Conservation (phyloP, 2,888 invertebrate species). For the Yponomeuta evonymella region DNA sequence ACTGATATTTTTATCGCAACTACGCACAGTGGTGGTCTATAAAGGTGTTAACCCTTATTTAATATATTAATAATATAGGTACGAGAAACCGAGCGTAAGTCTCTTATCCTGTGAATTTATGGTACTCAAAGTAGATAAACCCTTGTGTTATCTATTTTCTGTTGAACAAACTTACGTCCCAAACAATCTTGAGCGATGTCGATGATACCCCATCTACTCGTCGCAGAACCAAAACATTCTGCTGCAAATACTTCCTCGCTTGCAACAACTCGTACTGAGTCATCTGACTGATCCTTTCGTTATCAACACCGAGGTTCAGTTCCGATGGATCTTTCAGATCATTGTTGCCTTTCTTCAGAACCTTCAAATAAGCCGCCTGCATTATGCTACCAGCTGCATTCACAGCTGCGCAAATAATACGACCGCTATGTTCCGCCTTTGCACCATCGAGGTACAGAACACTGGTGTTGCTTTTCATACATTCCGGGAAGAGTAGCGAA, state of each 20-base stretch:
- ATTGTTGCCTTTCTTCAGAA: slow-evolving; percentile 62
- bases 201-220: slow-evolving; percentile 82
- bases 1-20: too few species aligned
- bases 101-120: too few species aligned
- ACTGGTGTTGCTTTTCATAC: slow-evolving; percentile 67
- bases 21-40: too few species aligned
- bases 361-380: slow-evolving; percentile 69
- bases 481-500: slow-evolving; percentile 71
- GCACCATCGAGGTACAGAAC: slow-evolving; percentile 66
- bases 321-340: slow-evolving; percentile 51
- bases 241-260: slow-evolving; percentile 85
- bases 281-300: slow-evolving; percentile 65
- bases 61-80: too few species aligned
- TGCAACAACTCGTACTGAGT: slow-evolving; percentile 86
- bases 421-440: slow-evolving; percentile 61
- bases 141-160: background rate
- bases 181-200: slow-evolving; percentile 85
- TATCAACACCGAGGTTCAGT: slow-evolving; percentile 48
- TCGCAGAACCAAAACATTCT: slow-evolving; percentile 85
- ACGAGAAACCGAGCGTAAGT: too few species aligned
- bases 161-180: slow-evolving; percentile 80
- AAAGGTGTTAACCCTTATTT: too few species aligned
- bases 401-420: slow-evolving; percentile 70
- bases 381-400: slow-evolving; percentile 70
- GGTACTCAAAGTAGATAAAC: too few species aligned